These are phyloP conservation scores for Taenaris catops DNA, from an alignment of 2,888 invertebrate species.

Conservation along the genomic window DNA sequence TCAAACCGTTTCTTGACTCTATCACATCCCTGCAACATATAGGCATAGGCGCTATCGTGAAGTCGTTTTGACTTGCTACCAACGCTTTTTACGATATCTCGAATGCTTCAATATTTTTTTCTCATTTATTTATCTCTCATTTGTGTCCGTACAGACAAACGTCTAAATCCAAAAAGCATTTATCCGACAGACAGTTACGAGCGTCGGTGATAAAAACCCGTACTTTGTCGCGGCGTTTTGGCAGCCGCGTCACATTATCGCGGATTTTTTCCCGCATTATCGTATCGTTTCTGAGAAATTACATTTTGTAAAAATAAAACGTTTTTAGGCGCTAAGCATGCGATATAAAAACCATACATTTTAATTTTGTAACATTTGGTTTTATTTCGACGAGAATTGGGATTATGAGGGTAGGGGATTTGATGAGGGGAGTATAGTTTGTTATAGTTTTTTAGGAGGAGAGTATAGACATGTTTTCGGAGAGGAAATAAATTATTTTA, in stretches of 20 bases:
- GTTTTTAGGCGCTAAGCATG: conserved; percentile 17
- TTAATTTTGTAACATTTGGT: conserved; percentile 12
- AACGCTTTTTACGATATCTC: conserved; percentile 44
- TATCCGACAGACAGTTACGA: conserved; percentile 44
- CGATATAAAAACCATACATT: conserved; percentile 16
- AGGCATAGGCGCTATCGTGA: conserved; percentile 31
- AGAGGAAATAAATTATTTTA: no score
- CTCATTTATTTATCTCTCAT: conserved; percentile 32
- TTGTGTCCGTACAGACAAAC: conserved; percentile 33
- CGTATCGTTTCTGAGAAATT: conserved; percentile 18
- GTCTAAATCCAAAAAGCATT: conserved; percentile 53
- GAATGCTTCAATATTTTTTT: conserved; percentile 21
- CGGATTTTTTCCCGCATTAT: conserved; percentile 23
- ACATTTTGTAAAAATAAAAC: conserved; percentile 19
- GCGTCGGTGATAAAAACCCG: conserved; percentile 42
- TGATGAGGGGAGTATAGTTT: no score
- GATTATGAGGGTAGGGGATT: no score
- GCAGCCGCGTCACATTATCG: conserved; percentile 39
- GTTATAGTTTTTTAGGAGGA: no score
- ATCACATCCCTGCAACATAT: no score
- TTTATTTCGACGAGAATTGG: no score
- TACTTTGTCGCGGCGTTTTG: conserved; percentile 35
- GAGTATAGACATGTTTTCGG: no score
- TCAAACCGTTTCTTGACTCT: no score
- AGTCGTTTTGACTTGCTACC: conserved; percentile 40